Conservation (phyloP, 2,113 vertebrate species). For the Rhea americana region DNA sequence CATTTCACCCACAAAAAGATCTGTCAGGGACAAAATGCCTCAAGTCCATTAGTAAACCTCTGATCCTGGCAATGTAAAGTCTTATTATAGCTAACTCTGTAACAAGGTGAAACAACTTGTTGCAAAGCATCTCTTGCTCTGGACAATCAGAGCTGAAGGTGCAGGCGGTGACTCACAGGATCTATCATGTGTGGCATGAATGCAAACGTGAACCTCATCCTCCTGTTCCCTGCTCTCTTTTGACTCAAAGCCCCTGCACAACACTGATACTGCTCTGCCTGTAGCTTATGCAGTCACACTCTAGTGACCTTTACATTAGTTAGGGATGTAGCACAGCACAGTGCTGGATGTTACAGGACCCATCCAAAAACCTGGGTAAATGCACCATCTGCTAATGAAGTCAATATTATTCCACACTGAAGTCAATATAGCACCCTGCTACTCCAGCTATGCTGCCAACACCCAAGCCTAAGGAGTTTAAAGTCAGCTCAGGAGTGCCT, state of each 20-base stretch:
- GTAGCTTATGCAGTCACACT: not conserved
- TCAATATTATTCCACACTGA: not conserved
- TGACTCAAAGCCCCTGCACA: not conserved
- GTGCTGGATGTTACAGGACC: not conserved
- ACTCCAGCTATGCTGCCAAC: not conserved
- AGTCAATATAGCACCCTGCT: not conserved
- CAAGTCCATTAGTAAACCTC: not conserved
- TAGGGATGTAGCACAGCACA: not conserved
- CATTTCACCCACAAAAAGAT: not conserved
- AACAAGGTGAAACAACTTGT: not conserved
- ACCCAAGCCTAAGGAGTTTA: not conserved
- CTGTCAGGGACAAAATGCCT: not conserved
- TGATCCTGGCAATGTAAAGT: not conserved
- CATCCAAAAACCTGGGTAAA: not conserved
- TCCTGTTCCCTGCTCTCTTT: not conserved
- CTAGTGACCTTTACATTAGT: not conserved
- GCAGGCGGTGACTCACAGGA: conserved; percentile 9
- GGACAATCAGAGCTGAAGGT: not conserved
- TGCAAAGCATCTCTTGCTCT: not conserved
- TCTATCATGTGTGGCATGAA: not conserved
- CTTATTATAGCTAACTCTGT: not conserved
- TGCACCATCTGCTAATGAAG: not conserved
- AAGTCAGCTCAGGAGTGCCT: not conserved
- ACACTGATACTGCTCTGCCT: not conserved
- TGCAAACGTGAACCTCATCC: not conserved